Base-by-base conservation (phyloP, 2,113 vertebrate genomes). In the Poecilia latipinna region DNA sequence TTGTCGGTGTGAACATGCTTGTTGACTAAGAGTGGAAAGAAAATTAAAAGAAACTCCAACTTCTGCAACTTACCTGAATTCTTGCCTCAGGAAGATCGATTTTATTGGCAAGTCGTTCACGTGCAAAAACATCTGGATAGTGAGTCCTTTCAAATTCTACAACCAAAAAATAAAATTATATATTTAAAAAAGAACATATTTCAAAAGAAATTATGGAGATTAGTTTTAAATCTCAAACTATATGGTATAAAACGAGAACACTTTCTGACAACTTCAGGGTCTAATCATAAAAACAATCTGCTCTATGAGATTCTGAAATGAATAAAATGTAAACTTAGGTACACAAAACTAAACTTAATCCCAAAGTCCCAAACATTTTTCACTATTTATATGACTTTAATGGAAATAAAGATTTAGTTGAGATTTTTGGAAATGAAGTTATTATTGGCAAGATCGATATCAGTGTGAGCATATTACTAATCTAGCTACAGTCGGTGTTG, bases 101-200 rank as follows among this genome's bases (percentile, higher is more conserved):
- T 96, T 99, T 99, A 92, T 97, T 97, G 70, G 98, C 98, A 89
- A 99, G 96, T 92, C 98, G 97, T 92, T 99, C 98, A 82, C 98
- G 94, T 67, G 98, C 98, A 91, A 99, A 99, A 67, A 99, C 98
- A 90, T 99, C 98, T 1, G 98, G 98, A 79, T 99, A 99, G 87
- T 99, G 98, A 86, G 98, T 99, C 92, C 98, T 96, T 93, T 99
- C 98, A 93, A 99, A 99, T 91, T 99, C 98, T 99, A 93, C n/a
- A 87, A 89, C 70, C 29, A 90, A 86, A 82, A 8, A 51, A 69
- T 31, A 3, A n/a, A 17, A 29, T 28, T 3, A 3, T 22, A 15
- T 11, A 62, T 22, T 69, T 29, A 44, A n/a, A 24, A 57, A 57
- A 24, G 2, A n/a, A n/a, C 51, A 57, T n/a, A n/a, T 57, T 57